Conservation (phyloP, 2,888 invertebrate species). For the Galeopsomyia nigrocyanea region DNA sequence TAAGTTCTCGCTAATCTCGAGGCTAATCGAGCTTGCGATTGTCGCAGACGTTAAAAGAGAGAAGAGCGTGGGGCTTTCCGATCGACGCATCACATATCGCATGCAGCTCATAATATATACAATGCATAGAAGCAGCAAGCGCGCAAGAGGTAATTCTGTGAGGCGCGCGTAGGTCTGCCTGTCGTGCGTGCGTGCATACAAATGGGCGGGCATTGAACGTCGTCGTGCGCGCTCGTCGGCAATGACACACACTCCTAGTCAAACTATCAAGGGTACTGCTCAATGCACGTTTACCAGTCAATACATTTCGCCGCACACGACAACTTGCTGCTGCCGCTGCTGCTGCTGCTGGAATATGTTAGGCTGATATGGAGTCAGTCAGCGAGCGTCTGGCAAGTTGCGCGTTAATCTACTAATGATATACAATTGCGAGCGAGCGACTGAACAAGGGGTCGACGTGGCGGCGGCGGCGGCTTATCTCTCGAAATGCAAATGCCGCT, state of each 20-base stretch:
- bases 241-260: background rate
- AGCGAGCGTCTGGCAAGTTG: constrained; percentile 37
- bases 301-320: background rate
- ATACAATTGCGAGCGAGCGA: constrained; percentile 27
- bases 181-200: no score
- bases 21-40: no score
- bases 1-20: no score
- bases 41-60: no score
- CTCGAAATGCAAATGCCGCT: constrained; percentile 30
- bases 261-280: no score
- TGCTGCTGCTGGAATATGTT: background rate
- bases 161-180: no score
- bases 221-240: constrained; percentile 3
- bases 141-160: background rate
- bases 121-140: background rate
- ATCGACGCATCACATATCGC: background rate
- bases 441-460: background rate
- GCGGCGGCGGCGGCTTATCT: constrained; percentile 24
- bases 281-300: no score
- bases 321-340: background rate
- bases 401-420: constrained; percentile 44
- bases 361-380: background rate
- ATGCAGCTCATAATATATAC: background rate
- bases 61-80: background rate
- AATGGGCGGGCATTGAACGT: no score